Conservation (phyloP, 2,113 vertebrate genomes). For the Salminus brasiliensis region DNA sequence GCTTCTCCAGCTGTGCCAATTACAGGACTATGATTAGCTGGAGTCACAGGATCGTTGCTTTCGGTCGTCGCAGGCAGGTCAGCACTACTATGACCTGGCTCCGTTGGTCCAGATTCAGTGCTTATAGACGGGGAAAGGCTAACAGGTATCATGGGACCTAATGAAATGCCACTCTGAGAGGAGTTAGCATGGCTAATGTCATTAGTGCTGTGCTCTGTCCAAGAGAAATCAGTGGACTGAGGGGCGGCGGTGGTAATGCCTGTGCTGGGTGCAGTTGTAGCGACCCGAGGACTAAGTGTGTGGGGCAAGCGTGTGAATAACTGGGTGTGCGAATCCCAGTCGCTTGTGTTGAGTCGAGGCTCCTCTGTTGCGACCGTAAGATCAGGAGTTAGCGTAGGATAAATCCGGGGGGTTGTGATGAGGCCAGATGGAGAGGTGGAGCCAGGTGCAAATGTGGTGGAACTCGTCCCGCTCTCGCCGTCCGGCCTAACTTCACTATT, state of each 20-base stretch:
- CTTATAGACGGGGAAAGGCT: slow-evolving; percentile 1
- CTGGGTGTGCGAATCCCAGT: neutral
- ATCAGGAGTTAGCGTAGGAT: neutral
- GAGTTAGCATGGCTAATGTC: neutral
- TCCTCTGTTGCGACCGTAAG: neutral
- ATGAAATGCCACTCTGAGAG: neutral
- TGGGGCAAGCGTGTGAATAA: neutral
- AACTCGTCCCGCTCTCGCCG: too few relatives aligned
- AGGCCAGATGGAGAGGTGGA: too few relatives aligned
- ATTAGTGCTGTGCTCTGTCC: neutral
- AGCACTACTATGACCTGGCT: neutral
- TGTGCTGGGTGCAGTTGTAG: neutral
- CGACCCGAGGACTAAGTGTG: neutral
- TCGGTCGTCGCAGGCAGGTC: neutral
- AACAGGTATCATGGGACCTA: neutral
- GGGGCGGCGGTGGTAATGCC: neutral
- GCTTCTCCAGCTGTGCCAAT: neutral
- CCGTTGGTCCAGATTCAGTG: neutral
- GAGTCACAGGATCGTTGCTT: neutral
- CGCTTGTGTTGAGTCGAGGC: neutral
- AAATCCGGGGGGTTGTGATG: neutral
- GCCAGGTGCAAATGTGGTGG: neutral
- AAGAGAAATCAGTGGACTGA: neutral
- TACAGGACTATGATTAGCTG: neutral
- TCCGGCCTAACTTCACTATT: neutral